phyloP scores from a whole-genome alignment of 1,140 invertebrate genomes.

The Probaryconus sp. region DNA sequence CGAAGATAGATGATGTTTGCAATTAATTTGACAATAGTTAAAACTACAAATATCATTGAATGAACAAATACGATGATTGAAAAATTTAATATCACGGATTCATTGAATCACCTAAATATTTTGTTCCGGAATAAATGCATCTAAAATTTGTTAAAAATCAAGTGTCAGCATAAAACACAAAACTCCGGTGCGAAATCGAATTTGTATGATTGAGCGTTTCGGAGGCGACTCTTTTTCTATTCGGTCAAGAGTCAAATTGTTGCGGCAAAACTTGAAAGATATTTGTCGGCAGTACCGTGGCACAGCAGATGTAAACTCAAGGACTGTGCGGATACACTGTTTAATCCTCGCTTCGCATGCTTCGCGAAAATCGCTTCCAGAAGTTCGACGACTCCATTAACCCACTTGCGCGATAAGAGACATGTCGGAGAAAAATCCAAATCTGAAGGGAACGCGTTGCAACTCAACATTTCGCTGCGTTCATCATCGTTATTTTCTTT shows the following conservation, averaged over 20 bases:
- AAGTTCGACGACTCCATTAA: conserved; percentile 71
- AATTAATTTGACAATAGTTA: too few relatives aligned
- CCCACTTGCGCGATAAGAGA: conserved; percentile 65
- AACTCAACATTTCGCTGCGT: conserved; percentile 53
- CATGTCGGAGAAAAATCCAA: conserved; percentile 58
- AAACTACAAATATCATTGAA: too few relatives aligned
- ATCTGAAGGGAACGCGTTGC: conserved; percentile 39
- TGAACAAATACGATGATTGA: too few relatives aligned
- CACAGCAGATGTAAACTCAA: conserved; percentile 55
- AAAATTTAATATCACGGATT: too few relatives aligned
- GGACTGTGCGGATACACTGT: conserved; percentile 47
- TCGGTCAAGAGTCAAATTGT: conserved; percentile 42
- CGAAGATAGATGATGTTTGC: too few relatives aligned
- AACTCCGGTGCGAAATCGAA: not conserved
- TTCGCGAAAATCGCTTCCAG: conserved; percentile 64
- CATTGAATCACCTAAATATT: too few relatives aligned
- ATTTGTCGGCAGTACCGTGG: conserved; percentile 32
- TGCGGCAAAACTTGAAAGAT: conserved; percentile 45
- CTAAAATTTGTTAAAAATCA: not conserved
- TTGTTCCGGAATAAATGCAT: too few relatives aligned
- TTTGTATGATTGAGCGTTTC: conserved; percentile 14
- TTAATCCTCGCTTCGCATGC: conserved; percentile 67
- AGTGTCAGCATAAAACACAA: too few relatives aligned
- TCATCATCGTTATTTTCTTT: conserved; percentile 62
- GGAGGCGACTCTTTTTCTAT: conserved; percentile 10